Percentiles rank a stretch among this genome's conserved stretches.
Conservation (phyloP, 2,888 invertebrate genomes). For the Anorthoa munda region DNA sequence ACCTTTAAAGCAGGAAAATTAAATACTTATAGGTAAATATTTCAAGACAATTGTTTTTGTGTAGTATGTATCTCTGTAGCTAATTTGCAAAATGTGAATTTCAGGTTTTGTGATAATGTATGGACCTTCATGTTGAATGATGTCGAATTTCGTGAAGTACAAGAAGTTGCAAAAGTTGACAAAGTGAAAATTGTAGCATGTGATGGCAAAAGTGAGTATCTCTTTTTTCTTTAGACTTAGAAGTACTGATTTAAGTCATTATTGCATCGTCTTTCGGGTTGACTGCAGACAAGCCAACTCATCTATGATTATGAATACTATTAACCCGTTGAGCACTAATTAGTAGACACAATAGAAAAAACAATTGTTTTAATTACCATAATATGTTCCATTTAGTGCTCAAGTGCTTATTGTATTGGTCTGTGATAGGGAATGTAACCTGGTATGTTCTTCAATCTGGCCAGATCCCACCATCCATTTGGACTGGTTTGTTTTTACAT, state of each 20-base stretch:
- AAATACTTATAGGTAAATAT: conserved; percentile 93
- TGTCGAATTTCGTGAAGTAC: conserved; percentile 98
- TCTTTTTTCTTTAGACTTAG: not conserved
- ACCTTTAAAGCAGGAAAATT: conserved; percentile 97
- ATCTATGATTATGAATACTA: not conserved
- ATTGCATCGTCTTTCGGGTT: not conserved
- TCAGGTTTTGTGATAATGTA: conserved; percentile 99
- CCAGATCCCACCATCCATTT: no score
- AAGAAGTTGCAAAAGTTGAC: conserved; percentile 97
- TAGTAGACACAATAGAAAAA: no score
- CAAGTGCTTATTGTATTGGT: not conserved
- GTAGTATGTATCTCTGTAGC: not conserved
- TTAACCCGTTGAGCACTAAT: no score
- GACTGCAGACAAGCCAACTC: not conserved
- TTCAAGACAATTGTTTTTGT: not conserved
- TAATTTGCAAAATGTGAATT: conserved; percentile 56
- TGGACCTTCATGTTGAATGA: conserved; percentile 99
- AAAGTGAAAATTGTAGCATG: conserved; percentile 99
- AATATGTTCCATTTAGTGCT: no score
- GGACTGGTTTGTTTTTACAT: no score
- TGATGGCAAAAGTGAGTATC: conserved; percentile 97
- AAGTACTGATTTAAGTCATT: not conserved
- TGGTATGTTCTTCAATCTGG: no score
- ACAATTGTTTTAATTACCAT: no score
- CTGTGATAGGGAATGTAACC: no score